Conservation (phyloP, 2,888 invertebrate genomes). For the Orchestes rusci region DNA sequence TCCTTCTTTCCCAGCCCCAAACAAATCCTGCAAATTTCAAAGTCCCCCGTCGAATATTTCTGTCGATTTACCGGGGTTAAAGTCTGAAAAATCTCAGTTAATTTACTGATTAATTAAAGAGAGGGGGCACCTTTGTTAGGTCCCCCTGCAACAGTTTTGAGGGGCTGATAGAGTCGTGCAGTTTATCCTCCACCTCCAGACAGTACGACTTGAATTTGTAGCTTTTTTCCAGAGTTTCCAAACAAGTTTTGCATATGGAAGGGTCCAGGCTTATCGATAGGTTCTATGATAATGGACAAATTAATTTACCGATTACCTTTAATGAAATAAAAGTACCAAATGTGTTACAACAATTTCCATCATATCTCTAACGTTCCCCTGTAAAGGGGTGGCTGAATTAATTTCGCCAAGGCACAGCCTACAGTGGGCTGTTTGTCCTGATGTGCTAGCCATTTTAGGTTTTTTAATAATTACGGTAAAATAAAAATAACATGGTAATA, state of each 20-base stretch:
- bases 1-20: slow-evolving; percentile 9
- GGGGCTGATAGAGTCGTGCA: slow-evolving; percentile 18
- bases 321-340: too few relatives aligned
- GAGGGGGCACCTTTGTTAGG: slow-evolving; percentile 10
- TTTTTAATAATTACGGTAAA: too few relatives aligned
- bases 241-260: slow-evolving; percentile 16
- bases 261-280: slow-evolving; percentile 16
- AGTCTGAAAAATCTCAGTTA: not conserved
- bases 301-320: too few relatives aligned
- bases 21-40: slow-evolving; percentile 20
- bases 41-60: too few relatives aligned
- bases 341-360: slow-evolving; percentile 20
- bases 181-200: slow-evolving; percentile 22
- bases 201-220: slow-evolving; percentile 23
- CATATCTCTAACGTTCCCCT: slow-evolving; percentile 22
- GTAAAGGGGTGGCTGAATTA: slow-evolving; percentile 4
- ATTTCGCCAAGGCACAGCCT: slow-evolving; percentile 18
- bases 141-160: slow-evolving; percentile 6
- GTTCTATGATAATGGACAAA: slow-evolving; percentile 14
- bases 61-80: too few relatives aligned
- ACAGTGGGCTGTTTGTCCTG: slow-evolving; percentile 3
- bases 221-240: slow-evolving; percentile 17
- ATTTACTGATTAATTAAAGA: not conserved
- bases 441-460: too few relatives aligned
- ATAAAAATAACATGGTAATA: too few relatives aligned